These are phyloP conservation scores for Phaethon lepturus DNA, from an alignment of 2,113 vertebrate genomes.

Conservation along the genomic window DNA sequence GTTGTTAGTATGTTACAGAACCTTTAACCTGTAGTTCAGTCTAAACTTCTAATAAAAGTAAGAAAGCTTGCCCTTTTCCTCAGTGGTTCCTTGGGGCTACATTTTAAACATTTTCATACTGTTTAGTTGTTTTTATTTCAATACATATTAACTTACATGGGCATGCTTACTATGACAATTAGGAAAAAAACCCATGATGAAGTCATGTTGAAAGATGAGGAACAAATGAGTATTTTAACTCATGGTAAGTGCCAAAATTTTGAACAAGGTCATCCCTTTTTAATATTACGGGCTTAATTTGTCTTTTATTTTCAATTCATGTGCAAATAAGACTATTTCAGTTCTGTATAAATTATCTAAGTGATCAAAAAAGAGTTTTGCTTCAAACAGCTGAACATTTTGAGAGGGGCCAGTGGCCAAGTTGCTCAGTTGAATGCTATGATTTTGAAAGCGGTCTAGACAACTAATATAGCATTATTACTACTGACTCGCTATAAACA, in stretches of 20 bases:
- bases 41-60: conserved; percentile 29
- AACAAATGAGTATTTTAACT: background rate
- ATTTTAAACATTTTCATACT: conserved; percentile 33
- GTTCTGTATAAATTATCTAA: conserved; percentile 60
- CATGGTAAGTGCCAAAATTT: background rate
- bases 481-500: background rate
- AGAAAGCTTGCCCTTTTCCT: conserved; percentile 1
- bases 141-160: conserved; percentile 5
- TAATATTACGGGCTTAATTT: background rate
- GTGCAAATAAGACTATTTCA: conserved; percentile 60
- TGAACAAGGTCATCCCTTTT: background rate
- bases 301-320: conserved; percentile 21
- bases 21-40: conserved; percentile 49
- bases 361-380: conserved; percentile 71
- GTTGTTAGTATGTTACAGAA: conserved; percentile 48
- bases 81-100: conserved; percentile 15
- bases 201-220: background rate
- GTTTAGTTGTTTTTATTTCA: conserved; percentile 20
- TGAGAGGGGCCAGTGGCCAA: conserved; percentile 23
- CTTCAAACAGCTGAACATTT: conserved; percentile 65
- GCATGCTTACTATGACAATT: conserved; percentile 4
- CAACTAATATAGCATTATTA: conserved; percentile 19
- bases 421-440: background rate
- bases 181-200: background rate
- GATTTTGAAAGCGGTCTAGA: background rate